Evolutionary conservation across 2,797 vertebrate genomes (phyloP), one percentile per base, ranked within the genome.

Genomic region (Arctocebus calabarensis): DNA sequence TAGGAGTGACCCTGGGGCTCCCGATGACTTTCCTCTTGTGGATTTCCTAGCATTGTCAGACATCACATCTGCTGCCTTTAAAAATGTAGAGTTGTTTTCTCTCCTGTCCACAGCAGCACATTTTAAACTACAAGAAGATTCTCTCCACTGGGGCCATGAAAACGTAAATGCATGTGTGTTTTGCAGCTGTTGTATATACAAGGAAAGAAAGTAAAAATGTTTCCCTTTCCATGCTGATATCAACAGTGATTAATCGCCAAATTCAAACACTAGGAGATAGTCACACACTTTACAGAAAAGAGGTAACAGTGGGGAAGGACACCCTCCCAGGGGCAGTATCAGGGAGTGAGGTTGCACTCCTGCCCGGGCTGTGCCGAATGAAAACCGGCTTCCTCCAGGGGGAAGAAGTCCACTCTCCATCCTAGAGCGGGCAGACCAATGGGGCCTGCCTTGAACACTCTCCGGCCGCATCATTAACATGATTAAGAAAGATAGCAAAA

Each of bases 81-180:
- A n/a, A 90, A 52, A 77, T 1, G 9, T 0, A 52, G 52, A 57
- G 52, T 7, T 20, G n/a, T 52, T 37, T 29, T 19, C 70, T 37
- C 22, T 88, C 48, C 75, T 86, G 55, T 84, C 83, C 66, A 92
- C 55, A 91, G 92, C 95, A 88, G 94, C 86, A 89, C 23, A 74
- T 66, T 86, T 84, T 77, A 92, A 89, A 71, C 61, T 71, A 17
- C 62, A 70, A 77, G 74, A 84, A n/a, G 62, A 61, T 40, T 78
- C 71, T 77, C 64, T 84, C 34, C 23, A 37, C 83, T 55, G 48
- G 66, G 77, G 73, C 12, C 74, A 91, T 7, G 68, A 90, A 90
- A 86, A 95, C 37, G 40, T 19, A 86, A 82, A 86, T 48, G 84
- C 25, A 68, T 62, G 32, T 77, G 88, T 92, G 78, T 90, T 74